These are phyloP conservation scores for Aphidoletes aphidimyza DNA, from an alignment of 2,888 invertebrate species.

Conservation along the genomic window DNA sequence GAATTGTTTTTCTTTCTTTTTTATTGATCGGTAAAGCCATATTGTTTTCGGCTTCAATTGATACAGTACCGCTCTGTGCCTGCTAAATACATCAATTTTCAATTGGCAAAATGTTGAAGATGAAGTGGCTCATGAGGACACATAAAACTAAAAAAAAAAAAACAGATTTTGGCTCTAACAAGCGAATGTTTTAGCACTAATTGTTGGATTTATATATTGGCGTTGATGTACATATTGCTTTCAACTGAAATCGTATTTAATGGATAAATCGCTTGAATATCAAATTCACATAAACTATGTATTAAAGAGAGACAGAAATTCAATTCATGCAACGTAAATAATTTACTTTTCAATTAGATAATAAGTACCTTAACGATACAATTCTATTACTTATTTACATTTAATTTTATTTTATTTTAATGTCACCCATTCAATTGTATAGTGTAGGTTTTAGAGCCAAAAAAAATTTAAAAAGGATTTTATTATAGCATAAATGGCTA, in stretches of 20 bases:
- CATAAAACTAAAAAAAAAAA: neutral
- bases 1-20: too few species aligned
- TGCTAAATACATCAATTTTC: slow-evolving; percentile 29
- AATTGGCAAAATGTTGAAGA: slow-evolving; percentile 39
- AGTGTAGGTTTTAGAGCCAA: neutral
- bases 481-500: slow-evolving; percentile 10
- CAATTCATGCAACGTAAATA: neutral
- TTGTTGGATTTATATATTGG: slow-evolving; percentile 17
- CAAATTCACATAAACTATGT: neutral
- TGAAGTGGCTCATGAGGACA: slow-evolving; percentile 21
- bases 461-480: neutral
- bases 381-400: neutral
- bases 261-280: neutral
- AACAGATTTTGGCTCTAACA: neutral
- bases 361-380: neutral
- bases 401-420: neutral
- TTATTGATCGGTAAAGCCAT: too few species aligned
- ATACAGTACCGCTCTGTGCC: slow-evolving; percentile 50
- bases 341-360: neutral
- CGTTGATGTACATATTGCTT: slow-evolving; percentile 37
- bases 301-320: neutral
- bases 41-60: too few species aligned
- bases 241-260: slow-evolving; percentile 20
- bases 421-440: neutral
- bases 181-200: slow-evolving; percentile 9